A percentile compares a stretch with the other conserved stretches of the same genome.
phyloP scores from a whole-genome alignment of 2,113 vertebrate species.

The Istiophorus platypterus region DNA sequence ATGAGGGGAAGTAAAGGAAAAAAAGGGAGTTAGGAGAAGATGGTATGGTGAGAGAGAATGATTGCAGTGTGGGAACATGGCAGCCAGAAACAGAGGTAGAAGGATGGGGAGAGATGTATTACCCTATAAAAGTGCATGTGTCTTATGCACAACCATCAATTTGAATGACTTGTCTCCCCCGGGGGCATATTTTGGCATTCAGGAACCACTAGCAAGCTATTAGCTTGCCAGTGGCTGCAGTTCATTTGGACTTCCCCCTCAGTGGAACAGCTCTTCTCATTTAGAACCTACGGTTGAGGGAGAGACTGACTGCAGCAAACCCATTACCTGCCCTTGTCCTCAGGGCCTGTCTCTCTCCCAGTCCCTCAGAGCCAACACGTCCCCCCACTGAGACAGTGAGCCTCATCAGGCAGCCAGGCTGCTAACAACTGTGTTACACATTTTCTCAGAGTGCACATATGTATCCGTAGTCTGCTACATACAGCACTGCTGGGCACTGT shows the following conservation, averaged over 20 bases:
- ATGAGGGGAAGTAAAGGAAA: conserved; percentile 28
- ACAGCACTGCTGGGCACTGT: conserved; percentile 23
- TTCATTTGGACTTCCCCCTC: conserved; percentile 80
- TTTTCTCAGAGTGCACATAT: conserved; percentile 30
- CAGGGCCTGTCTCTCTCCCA: conserved; percentile 59
- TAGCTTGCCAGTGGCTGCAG: conserved; percentile 80
- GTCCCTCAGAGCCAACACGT: conserved; percentile 59
- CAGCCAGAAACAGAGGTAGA: conserved; percentile 71
- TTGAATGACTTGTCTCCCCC: conserved; percentile 87
- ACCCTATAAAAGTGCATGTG: conserved; percentile 87
- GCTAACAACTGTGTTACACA: conserved; percentile 41
- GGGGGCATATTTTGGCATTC: conserved; percentile 89
- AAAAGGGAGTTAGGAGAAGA: conserved; percentile 58
- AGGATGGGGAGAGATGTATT: conserved; percentile 82
- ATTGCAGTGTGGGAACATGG: conserved; percentile 66
- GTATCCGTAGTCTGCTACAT: conserved; percentile 38
- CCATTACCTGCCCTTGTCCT: conserved; percentile 81
- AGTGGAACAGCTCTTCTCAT: conserved; percentile 76
- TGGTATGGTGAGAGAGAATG: conserved; percentile 67
- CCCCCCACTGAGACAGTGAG: conserved; percentile 63
- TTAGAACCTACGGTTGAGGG: conserved; percentile 78
- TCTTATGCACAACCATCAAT: conserved; percentile 88
- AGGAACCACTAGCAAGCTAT: conserved; percentile 80
- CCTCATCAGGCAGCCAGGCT: conserved; percentile 44
- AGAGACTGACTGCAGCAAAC: conserved; percentile 62